phyloP scores from a whole-genome alignment of 2,113 vertebrate species.

The Tamias sibiricus region DNA sequence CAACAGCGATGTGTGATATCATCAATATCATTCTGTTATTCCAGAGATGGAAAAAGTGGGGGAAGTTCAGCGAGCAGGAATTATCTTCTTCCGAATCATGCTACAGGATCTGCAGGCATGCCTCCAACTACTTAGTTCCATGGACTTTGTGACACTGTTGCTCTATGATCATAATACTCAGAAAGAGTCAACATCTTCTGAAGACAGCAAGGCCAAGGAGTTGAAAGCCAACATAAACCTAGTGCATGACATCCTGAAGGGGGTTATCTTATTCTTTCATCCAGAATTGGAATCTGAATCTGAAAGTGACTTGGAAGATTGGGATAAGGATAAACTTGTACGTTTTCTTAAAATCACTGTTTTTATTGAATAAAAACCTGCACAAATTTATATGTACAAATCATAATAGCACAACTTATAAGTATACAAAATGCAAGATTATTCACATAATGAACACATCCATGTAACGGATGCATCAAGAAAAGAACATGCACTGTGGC shows the following conservation, averaged over 20 bases:
- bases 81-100: constrained; percentile 88
- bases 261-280: constrained; percentile 84
- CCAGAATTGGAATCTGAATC: constrained; percentile 80
- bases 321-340: constrained; percentile 86
- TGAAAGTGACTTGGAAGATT: constrained; percentile 74
- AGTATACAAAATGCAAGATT: not conserved
- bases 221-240: constrained; percentile 58
- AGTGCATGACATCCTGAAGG: constrained; percentile 78
- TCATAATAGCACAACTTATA: not conserved
- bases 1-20: constrained; percentile 40
- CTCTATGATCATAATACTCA: not conserved
- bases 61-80: constrained; percentile 68
- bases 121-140: constrained; percentile 66
- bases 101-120: constrained; percentile 86
- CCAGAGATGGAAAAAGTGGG: constrained; percentile 83
- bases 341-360: constrained; percentile 29
- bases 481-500: not conserved
- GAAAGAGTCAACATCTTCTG: accelerated
- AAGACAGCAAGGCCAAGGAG: not conserved
- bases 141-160: constrained; percentile 78
- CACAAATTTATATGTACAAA: not conserved
- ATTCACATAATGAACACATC: not conserved
- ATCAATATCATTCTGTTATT: constrained; percentile 70
- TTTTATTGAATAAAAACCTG: constrained; percentile 24
- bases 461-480: not conserved